Evolutionary conservation across 2,113 vertebrate species (phyloP).

Genomic region (Hydrochoerus hydrochaeris): DNA sequence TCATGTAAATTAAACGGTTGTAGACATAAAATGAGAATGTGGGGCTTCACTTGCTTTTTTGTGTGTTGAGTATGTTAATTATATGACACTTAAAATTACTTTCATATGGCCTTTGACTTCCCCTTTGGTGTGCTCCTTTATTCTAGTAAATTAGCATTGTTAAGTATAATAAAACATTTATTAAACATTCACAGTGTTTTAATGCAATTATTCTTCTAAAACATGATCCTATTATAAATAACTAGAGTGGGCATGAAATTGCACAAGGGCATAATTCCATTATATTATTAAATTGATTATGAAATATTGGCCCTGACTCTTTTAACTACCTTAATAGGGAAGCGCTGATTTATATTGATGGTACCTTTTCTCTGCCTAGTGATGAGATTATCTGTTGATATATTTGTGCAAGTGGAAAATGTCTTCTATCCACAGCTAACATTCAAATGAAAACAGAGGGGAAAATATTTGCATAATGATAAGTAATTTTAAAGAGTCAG

Average conservation of each 20-base stretch:
- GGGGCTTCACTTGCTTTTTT: slow-evolving; percentile 83
- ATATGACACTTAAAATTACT: slow-evolving; percentile 83
- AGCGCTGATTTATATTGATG: slow-evolving; percentile 67
- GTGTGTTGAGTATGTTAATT: slow-evolving; percentile 82
- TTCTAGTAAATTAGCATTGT: slow-evolving; percentile 70
- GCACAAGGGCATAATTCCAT: slow-evolving; percentile 55
- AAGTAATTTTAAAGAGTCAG: slow-evolving; percentile 80
- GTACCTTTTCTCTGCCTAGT: slow-evolving; percentile 38
- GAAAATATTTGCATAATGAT: slow-evolving; percentile 60
- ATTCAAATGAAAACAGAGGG: slow-evolving; percentile 74
- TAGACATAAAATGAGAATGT: slow-evolving; percentile 80
- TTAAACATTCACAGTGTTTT: slow-evolving; percentile 72
- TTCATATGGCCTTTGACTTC: slow-evolving; percentile 84
- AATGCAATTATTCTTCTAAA: slow-evolving; percentile 73
- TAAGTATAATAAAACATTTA: slow-evolving; percentile 72
- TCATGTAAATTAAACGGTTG: slow-evolving; percentile 83
- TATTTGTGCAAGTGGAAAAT: slow-evolving; percentile 81
- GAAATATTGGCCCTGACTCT: slow-evolving; percentile 62
- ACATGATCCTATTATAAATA: slow-evolving; percentile 71
- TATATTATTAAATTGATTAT: slow-evolving; percentile 70
- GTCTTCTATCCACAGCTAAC: slow-evolving; percentile 53
- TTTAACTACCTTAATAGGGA: slow-evolving; percentile 60
- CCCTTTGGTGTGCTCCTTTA: slow-evolving; percentile 82
- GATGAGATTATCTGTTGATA: slow-evolving; percentile 65
- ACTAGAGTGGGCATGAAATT: slow-evolving; percentile 67